Conservation (phyloP, 2,797 vertebrate species). For the Coregonus suidteri region DNA sequence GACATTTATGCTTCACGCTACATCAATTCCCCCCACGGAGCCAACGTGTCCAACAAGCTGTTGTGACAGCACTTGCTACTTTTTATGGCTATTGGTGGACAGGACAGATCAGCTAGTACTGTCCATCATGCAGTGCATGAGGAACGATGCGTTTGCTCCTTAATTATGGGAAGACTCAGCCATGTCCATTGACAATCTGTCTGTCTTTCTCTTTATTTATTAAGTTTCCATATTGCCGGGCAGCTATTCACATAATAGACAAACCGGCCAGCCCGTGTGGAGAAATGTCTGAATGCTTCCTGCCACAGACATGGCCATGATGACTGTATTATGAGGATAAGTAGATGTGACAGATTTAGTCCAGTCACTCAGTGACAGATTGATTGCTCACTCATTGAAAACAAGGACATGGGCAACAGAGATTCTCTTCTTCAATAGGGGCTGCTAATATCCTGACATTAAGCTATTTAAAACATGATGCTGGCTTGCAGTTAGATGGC, state of each 20-base stretch:
- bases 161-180: slow-evolving; percentile 53
- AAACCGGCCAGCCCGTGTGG: slow-evolving; percentile 6
- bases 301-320: slow-evolving; percentile 37
- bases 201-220: slow-evolving; percentile 50
- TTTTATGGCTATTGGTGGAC: slow-evolving; percentile 26
- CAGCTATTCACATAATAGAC: slow-evolving; percentile 49
- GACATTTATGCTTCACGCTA: background rate
- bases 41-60: background rate
- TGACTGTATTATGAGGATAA: slow-evolving; percentile 43
- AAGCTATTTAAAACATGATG: slow-evolving; percentile 1
- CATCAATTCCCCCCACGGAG: no score
- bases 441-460: slow-evolving; percentile 20
- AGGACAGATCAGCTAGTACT: slow-evolving; percentile 24
- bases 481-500: slow-evolving; percentile 4
- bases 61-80: slow-evolving; percentile 23
- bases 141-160: slow-evolving; percentile 45
- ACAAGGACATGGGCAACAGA: slow-evolving; percentile 27
- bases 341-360: slow-evolving; percentile 32
- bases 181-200: slow-evolving; percentile 58
- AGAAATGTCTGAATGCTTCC: slow-evolving; percentile 14
- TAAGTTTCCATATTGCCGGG: slow-evolving; percentile 52
- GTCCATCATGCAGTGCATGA: slow-evolving; percentile 35
- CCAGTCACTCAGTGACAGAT: slow-evolving; percentile 24
- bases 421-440: slow-evolving; percentile 18
- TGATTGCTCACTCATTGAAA: slow-evolving; percentile 29